Evolutionary conservation across 2,888 invertebrate species (phyloP), one percentile per base, ranked within the genome.

Genomic region (Polyommatus iphigenia): DNA sequence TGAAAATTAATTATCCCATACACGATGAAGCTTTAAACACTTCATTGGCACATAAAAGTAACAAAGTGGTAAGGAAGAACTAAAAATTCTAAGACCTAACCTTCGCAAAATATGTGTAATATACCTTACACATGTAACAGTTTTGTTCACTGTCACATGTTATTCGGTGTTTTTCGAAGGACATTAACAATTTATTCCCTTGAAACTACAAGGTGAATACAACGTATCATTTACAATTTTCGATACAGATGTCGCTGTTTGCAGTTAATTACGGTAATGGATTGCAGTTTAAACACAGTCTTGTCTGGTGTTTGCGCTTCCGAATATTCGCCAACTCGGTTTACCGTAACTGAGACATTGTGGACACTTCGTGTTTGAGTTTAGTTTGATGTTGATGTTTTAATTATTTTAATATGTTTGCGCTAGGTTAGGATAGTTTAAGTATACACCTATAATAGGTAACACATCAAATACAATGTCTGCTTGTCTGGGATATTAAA

Each of bases 201-300:
- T 10, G 13, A 4, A 62, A 62, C 13, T 24, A 24, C 8, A 24
- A 10, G 62, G 62, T 13, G 24, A 20, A 59, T 20, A 59, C 62
- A 10, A 4, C 13, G 87, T 86, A 88, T 89, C 89, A 90, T 90
- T 90, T 89, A 86, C 87, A 82, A 89, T 86, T 85, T 84, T 85
- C 84, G 87, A 89, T 88, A 88, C 87, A 85, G 81, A 81, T 80
- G 81, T 89, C 87, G 89, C 83, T 90, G 88, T 92, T 91, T 92
- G 89, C 86, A 85, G 85, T 91, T 91, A 91, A 92, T 92, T 92
- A 91, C 88, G 88, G 84, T 90, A 91, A 92, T 91, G 88, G 88
- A 87, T 87, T 89, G 88, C 88, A 88, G 83, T 82, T 84, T 85
- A 87, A 83, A 83, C 83, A 84, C 82, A 71, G 80, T 80, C 82